Conservation (phyloP, 1,140 invertebrate genomes). For the Drosophila sp. region DNA sequence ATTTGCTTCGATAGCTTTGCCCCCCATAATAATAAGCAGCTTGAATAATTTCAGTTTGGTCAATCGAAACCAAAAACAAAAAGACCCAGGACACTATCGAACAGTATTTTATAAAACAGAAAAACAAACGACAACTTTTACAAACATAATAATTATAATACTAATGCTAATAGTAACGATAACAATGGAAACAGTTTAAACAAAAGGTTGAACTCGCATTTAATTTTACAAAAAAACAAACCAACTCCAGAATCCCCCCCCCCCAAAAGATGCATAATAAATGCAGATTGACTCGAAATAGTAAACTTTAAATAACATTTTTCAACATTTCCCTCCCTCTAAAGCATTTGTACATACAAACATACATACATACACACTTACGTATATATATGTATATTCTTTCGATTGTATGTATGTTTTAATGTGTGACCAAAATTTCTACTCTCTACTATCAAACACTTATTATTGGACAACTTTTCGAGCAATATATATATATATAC, state of each 20-base stretch:
- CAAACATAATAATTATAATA: slow-evolving; percentile 50
- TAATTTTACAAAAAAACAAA: slow-evolving; percentile 50
- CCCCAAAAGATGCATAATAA: slow-evolving; percentile 10
- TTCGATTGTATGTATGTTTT: slow-evolving; percentile 7
- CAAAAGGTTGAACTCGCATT: slow-evolving; percentile 72
- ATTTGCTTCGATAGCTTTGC: slow-evolving; percentile 50
- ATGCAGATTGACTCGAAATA: not conserved
- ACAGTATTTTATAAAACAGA: slow-evolving; percentile 10
- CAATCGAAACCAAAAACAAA: not conserved
- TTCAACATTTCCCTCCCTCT: not conserved
- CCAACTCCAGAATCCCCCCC: slow-evolving; percentile 14
- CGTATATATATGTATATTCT: slow-evolving; percentile 23
- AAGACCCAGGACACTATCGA: slow-evolving; percentile 3
- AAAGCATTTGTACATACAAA: slow-evolving; percentile 14
- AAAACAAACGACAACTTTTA: slow-evolving; percentile 31
- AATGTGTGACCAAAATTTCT: slow-evolving; percentile 65
- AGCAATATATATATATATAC: slow-evolving; percentile 69
- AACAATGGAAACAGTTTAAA: slow-evolving; percentile 37
- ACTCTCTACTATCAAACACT: slow-evolving; percentile 24
- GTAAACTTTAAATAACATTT: slow-evolving; percentile 12
- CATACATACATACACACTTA: not conserved
- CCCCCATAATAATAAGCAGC: not conserved
- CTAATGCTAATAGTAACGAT: slow-evolving; percentile 69
- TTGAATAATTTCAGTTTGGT: slow-evolving; percentile 4
- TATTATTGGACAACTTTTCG: slow-evolving; percentile 61